Evolutionary conservation across 2,797 vertebrate genomes (phyloP).

Genomic region (Tokudaia muenninki): DNA sequence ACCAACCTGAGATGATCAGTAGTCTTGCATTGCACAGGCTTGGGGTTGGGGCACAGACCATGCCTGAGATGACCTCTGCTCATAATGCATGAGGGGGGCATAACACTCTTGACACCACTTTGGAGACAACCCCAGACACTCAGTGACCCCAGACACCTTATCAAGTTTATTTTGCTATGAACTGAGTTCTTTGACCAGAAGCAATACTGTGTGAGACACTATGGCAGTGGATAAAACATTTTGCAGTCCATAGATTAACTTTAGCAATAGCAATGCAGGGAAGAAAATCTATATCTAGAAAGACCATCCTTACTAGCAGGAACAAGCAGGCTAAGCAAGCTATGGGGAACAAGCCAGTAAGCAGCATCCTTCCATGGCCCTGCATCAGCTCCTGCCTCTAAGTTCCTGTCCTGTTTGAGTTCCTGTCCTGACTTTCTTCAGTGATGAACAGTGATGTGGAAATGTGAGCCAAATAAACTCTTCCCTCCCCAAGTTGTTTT

Average conservation of each 20-base stretch:
- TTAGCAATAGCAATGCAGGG: not conserved
- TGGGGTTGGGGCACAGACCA: not conserved
- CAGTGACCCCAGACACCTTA: not conserved
- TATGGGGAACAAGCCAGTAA: too few relatives aligned
- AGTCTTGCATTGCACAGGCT: too few relatives aligned
- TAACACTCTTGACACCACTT: not conserved
- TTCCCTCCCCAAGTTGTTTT: not conserved
- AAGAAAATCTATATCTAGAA: not conserved
- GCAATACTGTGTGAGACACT: not conserved
- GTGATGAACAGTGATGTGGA: not conserved
- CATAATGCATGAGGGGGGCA: not conserved
- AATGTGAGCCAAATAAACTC: not conserved
- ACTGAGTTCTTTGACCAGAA: not conserved
- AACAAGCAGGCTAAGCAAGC: not conserved
- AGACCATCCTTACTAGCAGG: not conserved
- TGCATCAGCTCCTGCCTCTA: too few relatives aligned
- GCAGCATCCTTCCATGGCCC: too few relatives aligned
- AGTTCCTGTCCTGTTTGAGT: not conserved
- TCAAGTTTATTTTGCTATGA: not conserved
- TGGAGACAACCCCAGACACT: not conserved
- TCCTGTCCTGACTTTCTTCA: not conserved
- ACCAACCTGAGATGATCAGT: too few relatives aligned
- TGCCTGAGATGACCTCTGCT: not conserved
- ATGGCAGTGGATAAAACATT: not conserved
- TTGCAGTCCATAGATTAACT: not conserved